Evolutionary conservation across 2,888 invertebrate genomes (phyloP), one percentile per base, ranked within the genome.

Genomic region (Diplazon laetatorius): DNA sequence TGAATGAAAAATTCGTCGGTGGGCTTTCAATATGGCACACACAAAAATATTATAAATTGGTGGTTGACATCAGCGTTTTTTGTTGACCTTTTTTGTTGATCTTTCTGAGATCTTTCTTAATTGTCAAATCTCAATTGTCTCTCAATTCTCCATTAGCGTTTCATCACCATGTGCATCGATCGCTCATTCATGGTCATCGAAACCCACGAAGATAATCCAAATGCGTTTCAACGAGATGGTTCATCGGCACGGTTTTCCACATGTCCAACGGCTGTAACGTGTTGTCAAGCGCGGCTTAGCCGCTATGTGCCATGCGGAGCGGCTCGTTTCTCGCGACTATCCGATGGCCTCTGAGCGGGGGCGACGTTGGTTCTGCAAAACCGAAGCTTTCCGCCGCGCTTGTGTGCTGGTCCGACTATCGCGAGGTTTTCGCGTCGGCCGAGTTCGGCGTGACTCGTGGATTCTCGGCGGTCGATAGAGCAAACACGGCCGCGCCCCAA

Each of bases 401-500:
- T n/a, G n/a, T n/a, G n/a, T n/a, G n/a, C n/a, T n/a, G n/a, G 69
- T 57, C 66, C 72, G 48, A 71, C 60, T 74, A 57, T 68, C 70
- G 25, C 82, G 82, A 82, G 82, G 81, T 83, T 82, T 79, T 48
- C 66, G 14, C 81, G 77, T 89, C 89, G 90, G 89, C 75, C 78
- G 80, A 66, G 82, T 80, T 90, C 91, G 91, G 87, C 82, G 77
- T 82, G 82, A 83, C 86, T 89, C 90, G 90, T 86, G 87, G 82
- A 86, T 85, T 83, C 88, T 90, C 90, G 90, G 89, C 89, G 91
- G 91, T 91, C 91, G 91, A 91, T 91, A 91, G 91, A 90, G 91
- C 91, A 90, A 91, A 91, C 89, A 90, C 91, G 90, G 87, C 91
- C 91, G 91, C 91, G 89, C 91, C 91, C 90, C 90, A 89, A 90